Percentiles rank a stretch among this genome's conserved stretches.
phyloP scores from a whole-genome alignment of 2,888 invertebrate species.

The Synergus laeviventris region DNA sequence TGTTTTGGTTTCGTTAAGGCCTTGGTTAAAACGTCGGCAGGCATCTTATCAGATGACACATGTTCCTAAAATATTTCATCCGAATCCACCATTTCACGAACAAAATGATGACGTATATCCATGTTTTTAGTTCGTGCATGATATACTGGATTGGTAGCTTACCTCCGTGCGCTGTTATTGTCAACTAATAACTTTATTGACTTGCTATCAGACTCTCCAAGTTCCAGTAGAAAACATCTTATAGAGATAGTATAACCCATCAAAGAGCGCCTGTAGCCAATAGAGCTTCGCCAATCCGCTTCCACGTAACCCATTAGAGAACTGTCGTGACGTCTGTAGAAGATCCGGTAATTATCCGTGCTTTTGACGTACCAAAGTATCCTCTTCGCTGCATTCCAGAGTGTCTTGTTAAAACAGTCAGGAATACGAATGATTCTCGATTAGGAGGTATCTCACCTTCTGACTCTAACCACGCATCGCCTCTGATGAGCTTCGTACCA shows the following conservation, averaged over 20 bases:
- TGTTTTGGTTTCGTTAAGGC: too few species aligned
- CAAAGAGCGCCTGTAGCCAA: constrained; percentile 55
- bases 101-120: constrained; percentile 47
- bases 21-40: too few species aligned
- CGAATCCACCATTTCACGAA: constrained; percentile 40
- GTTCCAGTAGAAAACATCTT: constrained; percentile 28
- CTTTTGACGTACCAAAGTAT: constrained; percentile 15
- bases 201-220: not conserved
- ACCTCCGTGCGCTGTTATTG: too few species aligned
- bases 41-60: too few species aligned
- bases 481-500: constrained; percentile 26
- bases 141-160: not conserved
- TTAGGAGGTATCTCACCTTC: constrained; percentile 43
- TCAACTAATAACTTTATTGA: constrained; percentile 12
- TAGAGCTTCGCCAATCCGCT: constrained; percentile 47
- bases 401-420: constrained; percentile 2
- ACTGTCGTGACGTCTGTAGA: not conserved
- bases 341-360: not conserved
- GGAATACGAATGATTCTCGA: constrained; percentile 45
- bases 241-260: constrained; percentile 58
- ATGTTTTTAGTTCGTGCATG: constrained; percentile 51
- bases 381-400: constrained; percentile 19
- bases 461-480: constrained; percentile 4
- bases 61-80: too few species aligned
- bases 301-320: not conserved